Conservation (phyloP, 2,113 vertebrate species). For the Conger conger region DNA sequence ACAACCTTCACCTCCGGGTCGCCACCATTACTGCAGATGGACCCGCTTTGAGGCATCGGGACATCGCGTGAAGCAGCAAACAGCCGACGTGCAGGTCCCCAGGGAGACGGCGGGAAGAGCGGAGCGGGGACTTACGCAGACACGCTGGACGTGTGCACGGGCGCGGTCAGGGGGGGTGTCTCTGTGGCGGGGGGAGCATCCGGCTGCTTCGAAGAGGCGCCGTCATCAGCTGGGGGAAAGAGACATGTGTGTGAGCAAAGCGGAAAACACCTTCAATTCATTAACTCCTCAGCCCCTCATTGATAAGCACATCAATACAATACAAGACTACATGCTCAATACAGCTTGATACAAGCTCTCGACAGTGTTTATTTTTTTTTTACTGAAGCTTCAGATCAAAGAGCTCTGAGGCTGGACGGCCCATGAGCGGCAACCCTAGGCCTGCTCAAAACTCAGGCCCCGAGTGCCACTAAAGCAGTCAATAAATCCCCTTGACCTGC, state of each 20-base stretch:
- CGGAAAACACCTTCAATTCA: not conserved
- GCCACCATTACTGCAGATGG: no score
- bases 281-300: no score
- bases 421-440: not conserved
- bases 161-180: slow-evolving; percentile 41
- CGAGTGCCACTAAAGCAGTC: not conserved
- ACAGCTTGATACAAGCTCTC: no score
- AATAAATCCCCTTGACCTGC: not conserved
- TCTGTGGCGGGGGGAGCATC: slow-evolving; percentile 41
- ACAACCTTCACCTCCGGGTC: no score
- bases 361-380: no score
- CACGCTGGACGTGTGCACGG: slow-evolving; percentile 54
- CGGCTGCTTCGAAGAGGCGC: slow-evolving; percentile 71
- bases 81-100: no score
- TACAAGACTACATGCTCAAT: no score
- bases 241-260: not conserved
- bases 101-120: no score
- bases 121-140: slow-evolving; percentile 53
- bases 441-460: not conserved
- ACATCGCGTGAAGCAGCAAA: no score
- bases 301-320: no score
- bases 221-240: slow-evolving; percentile 75
- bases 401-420: not conserved
- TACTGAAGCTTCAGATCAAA: not conserved
- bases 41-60: no score